These are phyloP conservation scores for Xylocampa areola DNA, from an alignment of 2,888 invertebrate species.

Conservation along the genomic window DNA sequence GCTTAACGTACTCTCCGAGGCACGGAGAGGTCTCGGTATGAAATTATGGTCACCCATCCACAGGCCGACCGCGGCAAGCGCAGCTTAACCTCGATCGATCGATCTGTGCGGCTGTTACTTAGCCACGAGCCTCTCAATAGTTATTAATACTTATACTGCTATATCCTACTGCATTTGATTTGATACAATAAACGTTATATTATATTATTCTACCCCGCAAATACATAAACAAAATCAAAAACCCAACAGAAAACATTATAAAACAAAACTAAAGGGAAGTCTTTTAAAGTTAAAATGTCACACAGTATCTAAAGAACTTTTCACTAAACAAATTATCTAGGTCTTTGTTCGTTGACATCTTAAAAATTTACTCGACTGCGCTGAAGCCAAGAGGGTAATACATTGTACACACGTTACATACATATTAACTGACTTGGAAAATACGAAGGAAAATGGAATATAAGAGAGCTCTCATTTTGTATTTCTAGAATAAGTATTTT, in stretches of 20 bases:
- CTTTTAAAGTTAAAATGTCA: constrained; percentile 11
- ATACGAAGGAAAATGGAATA: constrained; percentile 21
- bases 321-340: constrained; percentile 31
- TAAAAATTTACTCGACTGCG: constrained; percentile 30
- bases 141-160: too few relatives aligned
- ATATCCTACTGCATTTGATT: too few relatives aligned
- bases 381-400: constrained; percentile 29
- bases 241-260: background rate
- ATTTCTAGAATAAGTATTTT: constrained; percentile 1
- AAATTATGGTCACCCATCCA: too few relatives aligned
- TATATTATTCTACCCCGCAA: too few relatives aligned
- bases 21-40: too few relatives aligned
- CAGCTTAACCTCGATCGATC: too few relatives aligned
- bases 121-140: too few relatives aligned
- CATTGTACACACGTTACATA: constrained; percentile 26
- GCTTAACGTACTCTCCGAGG: too few relatives aligned
- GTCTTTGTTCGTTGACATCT: constrained; percentile 41
- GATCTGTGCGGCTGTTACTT: too few relatives aligned
- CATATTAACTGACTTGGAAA: constrained; percentile 45
- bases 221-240: background rate
- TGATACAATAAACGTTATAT: too few relatives aligned
- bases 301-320: constrained; percentile 12
- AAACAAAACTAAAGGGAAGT: background rate
- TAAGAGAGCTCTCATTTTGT: background rate
- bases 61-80: too few relatives aligned